These are phyloP conservation scores for Malurus alboscapulatus DNA, from an alignment of 2,113 vertebrate genomes.

Conservation along the genomic window DNA sequence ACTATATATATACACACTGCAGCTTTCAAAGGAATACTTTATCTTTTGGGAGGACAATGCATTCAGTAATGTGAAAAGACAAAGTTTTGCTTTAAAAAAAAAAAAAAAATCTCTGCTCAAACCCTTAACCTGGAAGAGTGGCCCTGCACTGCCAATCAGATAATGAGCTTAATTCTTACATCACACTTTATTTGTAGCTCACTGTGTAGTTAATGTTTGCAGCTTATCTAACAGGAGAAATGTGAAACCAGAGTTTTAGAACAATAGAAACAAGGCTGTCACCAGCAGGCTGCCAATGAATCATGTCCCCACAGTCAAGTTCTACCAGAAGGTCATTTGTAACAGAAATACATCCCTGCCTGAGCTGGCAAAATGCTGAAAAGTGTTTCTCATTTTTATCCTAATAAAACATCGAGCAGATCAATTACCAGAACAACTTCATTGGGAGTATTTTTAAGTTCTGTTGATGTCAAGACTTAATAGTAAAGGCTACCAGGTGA, in stretches of 20 bases:
- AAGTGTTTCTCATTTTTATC: background rate
- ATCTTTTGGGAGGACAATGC: constrained; percentile 51
- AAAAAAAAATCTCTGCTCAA: background rate
- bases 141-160: constrained; percentile 59
- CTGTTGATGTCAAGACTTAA: background rate
- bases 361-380: background rate
- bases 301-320: constrained; percentile 20
- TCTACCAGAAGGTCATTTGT: constrained; percentile 41
- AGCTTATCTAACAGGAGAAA: constrained; percentile 63
- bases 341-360: constrained; percentile 6
- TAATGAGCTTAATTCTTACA: constrained; percentile 69
- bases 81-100: background rate
- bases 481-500: background rate
- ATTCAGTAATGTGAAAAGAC: constrained; percentile 33
- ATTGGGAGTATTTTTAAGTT: background rate
- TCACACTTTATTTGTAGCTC: constrained; percentile 59
- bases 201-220: constrained; percentile 30
- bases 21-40: constrained; percentile 42
- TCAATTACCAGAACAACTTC: background rate
- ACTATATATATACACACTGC: constrained; percentile 27
- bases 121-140: constrained; percentile 45
- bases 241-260: constrained; percentile 59
- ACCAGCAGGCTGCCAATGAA: constrained; percentile 56
- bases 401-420: background rate
- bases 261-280: constrained; percentile 58